phyloP scores from a whole-genome alignment of 2,113 vertebrate species.

The Hoplias malabaricus region DNA sequence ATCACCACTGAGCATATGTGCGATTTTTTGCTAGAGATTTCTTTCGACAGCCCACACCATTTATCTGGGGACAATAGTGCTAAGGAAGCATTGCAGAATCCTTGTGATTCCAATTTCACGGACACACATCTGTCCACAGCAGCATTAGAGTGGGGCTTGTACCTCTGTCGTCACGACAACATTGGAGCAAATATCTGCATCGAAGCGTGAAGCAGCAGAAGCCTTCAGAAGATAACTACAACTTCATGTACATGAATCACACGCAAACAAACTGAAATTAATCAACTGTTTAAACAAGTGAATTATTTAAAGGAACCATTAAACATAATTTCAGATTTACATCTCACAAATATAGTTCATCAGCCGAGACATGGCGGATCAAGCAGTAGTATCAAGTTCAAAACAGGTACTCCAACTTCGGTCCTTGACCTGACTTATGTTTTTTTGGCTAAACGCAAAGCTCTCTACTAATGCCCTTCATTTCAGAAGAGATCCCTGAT shows the following conservation, averaged over 20 bases:
- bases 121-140: constrained; percentile 39
- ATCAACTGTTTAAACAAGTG: neutral
- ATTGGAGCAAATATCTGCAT: constrained; percentile 31
- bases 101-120: constrained; percentile 36
- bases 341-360: too few relatives aligned
- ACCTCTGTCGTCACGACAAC: constrained; percentile 14
- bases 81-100: constrained; percentile 26
- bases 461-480: too few relatives aligned
- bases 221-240: neutral
- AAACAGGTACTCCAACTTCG: too few relatives aligned
- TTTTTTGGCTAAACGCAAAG: too few relatives aligned
- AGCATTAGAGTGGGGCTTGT: constrained; percentile 10
- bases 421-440: too few relatives aligned
- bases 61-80: constrained; percentile 19
- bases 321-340: too few relatives aligned
- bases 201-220: constrained; percentile 10
- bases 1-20: neutral
- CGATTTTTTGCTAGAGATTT: neutral
- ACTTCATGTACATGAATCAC: neutral
- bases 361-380: too few relatives aligned
- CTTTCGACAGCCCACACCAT: neutral
- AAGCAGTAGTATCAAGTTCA: too few relatives aligned
- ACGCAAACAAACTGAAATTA: neutral
- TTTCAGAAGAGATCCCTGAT: too few relatives aligned
- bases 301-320: neutral